Conservation (phyloP, 2,888 invertebrate species). For the Parnassius mnemosyne region DNA sequence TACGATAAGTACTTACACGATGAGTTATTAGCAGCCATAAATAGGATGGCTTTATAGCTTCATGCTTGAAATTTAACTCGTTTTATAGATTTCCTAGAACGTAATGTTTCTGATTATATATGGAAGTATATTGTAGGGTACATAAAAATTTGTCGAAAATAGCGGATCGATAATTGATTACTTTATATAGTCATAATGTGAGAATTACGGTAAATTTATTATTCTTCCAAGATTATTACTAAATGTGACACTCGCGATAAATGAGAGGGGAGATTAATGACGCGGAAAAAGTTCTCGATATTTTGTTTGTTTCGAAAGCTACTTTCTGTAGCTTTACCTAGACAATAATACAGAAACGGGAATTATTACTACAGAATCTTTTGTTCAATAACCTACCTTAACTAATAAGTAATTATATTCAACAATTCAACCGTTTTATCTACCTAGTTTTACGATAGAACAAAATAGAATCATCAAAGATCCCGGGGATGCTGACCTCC, state of each 20-base stretch:
- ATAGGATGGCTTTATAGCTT: slow-evolving; percentile 15
- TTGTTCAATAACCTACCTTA: no score
- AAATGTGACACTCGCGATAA: slow-evolving; percentile 43
- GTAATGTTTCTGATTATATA: background rate
- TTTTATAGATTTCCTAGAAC: slow-evolving; percentile 8
- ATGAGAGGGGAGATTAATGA: slow-evolving; percentile 59
- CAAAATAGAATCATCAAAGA: no score
- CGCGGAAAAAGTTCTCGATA: slow-evolving; percentile 48
- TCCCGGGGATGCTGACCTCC: no score
- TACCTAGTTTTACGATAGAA: no score
- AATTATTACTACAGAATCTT: background rate
- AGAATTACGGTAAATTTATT: slow-evolving; percentile 14
- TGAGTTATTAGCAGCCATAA: slow-evolving; percentile 22
- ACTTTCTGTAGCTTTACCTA: slow-evolving; percentile 39
- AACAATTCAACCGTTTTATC: no score
- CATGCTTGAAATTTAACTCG: slow-evolving; percentile 11
- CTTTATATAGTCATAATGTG: no score
- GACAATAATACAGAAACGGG: slow-evolving; percentile 21
- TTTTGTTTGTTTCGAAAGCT: slow-evolving; percentile 41
- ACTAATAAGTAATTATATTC: no score
- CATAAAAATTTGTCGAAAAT: no score
- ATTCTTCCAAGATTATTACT: slow-evolving; percentile 47
- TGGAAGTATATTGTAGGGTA: no score
- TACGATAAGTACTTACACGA: slow-evolving; percentile 19
- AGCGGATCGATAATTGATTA: no score